Conservation (phyloP, 2,888 invertebrate genomes). For the Zele albiditarsus region DNA sequence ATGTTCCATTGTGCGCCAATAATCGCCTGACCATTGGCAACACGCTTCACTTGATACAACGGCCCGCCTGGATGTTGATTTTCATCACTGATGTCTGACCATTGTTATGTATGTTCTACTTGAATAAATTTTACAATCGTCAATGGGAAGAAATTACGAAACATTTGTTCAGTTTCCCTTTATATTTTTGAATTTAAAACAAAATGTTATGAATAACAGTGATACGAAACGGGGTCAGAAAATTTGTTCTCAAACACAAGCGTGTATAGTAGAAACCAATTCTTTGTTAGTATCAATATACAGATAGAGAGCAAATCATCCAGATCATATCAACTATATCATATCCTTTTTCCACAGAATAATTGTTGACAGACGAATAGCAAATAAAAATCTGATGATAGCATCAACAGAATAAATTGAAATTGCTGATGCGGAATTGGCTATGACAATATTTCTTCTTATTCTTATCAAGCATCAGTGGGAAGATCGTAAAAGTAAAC, state of each 20-base stretch:
- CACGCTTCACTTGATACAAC: conserved; percentile 4
- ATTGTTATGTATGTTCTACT: conserved; percentile 10
- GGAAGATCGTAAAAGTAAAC: not conserved
- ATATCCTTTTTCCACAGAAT: not conserved
- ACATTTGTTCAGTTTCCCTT: not conserved
- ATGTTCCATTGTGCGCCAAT: conserved; percentile 8
- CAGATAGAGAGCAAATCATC: too few relatives aligned
- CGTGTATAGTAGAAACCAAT: not conserved
- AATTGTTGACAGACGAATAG: not conserved
- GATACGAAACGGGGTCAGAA: not conserved
- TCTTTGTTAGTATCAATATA: too few relatives aligned
- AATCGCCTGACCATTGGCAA: conserved; percentile 10
- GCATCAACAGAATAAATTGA: not conserved
- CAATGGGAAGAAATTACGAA: not conserved
- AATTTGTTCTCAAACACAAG: too few relatives aligned
- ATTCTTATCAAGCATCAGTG: not conserved
- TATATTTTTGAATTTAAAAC: not conserved
- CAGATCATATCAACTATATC: not conserved
- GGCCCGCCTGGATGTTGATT: conserved; percentile 1
- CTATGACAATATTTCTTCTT: not conserved
- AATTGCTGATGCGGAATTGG: not conserved
- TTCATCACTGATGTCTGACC: conserved; percentile 7
- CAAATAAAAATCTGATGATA: not conserved
- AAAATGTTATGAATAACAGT: not conserved
- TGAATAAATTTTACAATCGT: conserved; percentile 1